These are phyloP conservation scores for Saccopteryx bilineata DNA, from an alignment of 2,113 vertebrate species.

Conservation along the genomic window DNA sequence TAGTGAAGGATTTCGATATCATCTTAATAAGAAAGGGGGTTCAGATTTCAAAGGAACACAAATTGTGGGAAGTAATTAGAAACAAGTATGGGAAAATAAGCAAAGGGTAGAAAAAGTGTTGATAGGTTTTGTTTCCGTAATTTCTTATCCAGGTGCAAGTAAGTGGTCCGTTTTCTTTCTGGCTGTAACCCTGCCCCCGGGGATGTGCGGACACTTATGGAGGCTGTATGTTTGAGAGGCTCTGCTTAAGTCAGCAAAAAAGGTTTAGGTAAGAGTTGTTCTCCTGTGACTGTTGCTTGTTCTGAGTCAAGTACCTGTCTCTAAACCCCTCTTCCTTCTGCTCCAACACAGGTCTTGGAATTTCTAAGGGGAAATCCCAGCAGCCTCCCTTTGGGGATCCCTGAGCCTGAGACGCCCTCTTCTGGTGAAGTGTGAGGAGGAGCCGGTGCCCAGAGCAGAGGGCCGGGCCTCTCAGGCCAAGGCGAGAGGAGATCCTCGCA, in stretches of 20 bases:
- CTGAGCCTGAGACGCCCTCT: constrained; percentile 72
- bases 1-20: background rate
- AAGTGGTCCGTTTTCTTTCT: background rate
- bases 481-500: fast-evolving
- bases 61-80: background rate
- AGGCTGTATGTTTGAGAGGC: background rate
- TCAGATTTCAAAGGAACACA: background rate
- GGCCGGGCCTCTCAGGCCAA: background rate
- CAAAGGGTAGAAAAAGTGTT: background rate
- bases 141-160: background rate
- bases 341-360: background rate
- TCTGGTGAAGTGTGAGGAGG: constrained; percentile 55
- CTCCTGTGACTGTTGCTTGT: background rate
- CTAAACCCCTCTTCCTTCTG: background rate
- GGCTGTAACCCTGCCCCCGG: background rate
- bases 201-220: background rate
- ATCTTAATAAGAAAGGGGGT: background rate
- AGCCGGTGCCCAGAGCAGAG: fast-evolving
- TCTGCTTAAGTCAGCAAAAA: background rate
- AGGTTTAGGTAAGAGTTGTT: background rate
- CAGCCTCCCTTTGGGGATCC: background rate
- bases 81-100: background rate
- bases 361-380: background rate
- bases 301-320: background rate
- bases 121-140: background rate